These are phyloP conservation scores for Elephas maximus DNA, from an alignment of 2,113 vertebrate species.

Conservation along the genomic window DNA sequence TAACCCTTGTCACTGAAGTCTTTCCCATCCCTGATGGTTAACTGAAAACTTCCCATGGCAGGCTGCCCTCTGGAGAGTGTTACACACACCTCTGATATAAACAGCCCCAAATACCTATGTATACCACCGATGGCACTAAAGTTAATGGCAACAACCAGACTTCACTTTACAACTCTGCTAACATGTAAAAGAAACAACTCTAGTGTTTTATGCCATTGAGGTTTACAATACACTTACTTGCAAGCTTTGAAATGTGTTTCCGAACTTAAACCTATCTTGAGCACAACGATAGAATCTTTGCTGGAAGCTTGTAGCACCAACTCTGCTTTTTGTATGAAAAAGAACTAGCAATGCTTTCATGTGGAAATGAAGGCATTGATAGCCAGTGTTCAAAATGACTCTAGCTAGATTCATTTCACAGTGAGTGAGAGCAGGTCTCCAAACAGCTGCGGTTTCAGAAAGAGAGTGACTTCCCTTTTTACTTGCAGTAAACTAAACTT, in stretches of 20 bases:
- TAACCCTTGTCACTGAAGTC: background rate
- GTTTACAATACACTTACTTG: background rate
- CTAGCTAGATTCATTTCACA: background rate
- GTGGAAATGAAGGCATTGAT: conserved; percentile 50
- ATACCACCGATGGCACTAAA: background rate
- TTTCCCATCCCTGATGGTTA: background rate
- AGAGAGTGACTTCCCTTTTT: background rate
- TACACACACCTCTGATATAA: conserved; percentile 52
- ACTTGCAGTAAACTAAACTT: background rate
- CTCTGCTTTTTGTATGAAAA: conserved; percentile 33
- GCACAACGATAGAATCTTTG: background rate
- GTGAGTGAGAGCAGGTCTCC: background rate
- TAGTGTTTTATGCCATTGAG: background rate
- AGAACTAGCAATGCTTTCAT: conserved; percentile 32
- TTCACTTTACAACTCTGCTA: conserved; percentile 37
- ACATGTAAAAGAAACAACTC: conserved; percentile 33
- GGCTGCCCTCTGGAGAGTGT: conserved; percentile 33
- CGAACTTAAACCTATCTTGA: background rate
- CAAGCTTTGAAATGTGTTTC: background rate
- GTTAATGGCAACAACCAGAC: background rate
- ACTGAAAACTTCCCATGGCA: background rate
- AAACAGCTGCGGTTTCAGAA: conserved; percentile 4
- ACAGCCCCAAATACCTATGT: background rate
- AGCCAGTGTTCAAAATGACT: background rate
- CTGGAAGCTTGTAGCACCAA: background rate